A percentile compares a stretch with the other conserved stretches of the same genome.
phyloP scores from a whole-genome alignment of 2,113 vertebrate species.

The Gasterosteus nipponicus region DNA sequence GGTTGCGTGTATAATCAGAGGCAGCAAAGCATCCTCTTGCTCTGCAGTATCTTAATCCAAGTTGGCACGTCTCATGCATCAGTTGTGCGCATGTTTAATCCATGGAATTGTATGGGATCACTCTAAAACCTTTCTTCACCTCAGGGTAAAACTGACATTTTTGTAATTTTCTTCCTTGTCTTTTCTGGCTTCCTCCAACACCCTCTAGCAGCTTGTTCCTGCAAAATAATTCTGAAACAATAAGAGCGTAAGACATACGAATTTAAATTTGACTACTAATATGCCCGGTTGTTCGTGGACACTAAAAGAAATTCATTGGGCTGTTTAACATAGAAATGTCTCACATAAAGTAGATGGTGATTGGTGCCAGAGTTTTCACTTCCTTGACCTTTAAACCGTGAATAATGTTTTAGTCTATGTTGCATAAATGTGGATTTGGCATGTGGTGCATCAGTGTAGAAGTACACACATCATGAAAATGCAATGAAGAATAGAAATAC shows the following conservation, averaged over 20 bases:
- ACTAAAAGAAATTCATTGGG: background rate
- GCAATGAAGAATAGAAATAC: background rate
- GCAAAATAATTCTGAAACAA: slow-evolving; percentile 26
- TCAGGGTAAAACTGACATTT: slow-evolving; percentile 1
- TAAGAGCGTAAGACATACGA: background rate
- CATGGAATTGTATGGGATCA: slow-evolving; percentile 1
- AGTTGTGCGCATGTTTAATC: slow-evolving; percentile 15
- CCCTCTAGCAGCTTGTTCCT: slow-evolving; percentile 7
- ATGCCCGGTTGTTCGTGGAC: background rate
- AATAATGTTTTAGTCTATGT: background rate
- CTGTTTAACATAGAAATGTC: background rate
- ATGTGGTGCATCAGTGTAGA: background rate
- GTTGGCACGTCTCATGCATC: slow-evolving; percentile 8
- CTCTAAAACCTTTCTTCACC: slow-evolving; percentile 5
- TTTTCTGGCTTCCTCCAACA: slow-evolving; percentile 3
- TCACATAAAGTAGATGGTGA: background rate
- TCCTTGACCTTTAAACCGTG: background rate
- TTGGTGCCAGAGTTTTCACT: background rate
- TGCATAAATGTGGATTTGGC: background rate
- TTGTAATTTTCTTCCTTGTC: background rate
- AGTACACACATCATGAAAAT: background rate
- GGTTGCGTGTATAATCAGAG: background rate
- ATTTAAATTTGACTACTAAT: background rate
- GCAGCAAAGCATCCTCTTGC: background rate
- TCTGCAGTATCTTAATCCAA: slow-evolving; percentile 23